Percentiles rank a stretch among this genome's conserved stretches.
Conservation (phyloP, 2,797 vertebrate species). For the Tangara arthus region DNA sequence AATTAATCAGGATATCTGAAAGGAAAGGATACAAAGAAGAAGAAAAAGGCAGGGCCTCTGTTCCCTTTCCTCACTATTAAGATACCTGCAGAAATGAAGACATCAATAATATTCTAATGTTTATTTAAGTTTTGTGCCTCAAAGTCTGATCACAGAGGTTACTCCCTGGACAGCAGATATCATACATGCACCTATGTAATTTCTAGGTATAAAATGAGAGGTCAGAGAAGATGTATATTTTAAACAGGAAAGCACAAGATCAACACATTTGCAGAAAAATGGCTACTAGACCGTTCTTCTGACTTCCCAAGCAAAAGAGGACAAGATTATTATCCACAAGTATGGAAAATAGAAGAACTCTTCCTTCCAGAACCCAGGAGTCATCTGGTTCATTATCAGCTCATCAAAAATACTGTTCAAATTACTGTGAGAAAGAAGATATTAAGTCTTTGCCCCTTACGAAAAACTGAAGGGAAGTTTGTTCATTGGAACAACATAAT, state of each 20-base stretch:
- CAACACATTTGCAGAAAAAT: background rate
- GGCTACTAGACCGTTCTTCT: background rate
- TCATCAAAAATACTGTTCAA: background rate
- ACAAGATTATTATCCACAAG: background rate
- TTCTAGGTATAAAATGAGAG: background rate
- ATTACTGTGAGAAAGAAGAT: background rate
- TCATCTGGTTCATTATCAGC: background rate
- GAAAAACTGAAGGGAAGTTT: background rate
- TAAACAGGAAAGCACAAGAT: background rate
- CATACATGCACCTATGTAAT: background rate
- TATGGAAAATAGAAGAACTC: background rate
- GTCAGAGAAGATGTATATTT: background rate
- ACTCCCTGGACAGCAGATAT: background rate
- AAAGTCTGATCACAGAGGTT: background rate
- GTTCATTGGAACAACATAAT: background rate
- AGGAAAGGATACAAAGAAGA: background rate
- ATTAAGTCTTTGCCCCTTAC: background rate
- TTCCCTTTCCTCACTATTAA: background rate
- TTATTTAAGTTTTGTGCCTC: background rate
- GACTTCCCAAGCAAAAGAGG: background rate
- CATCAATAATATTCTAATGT: background rate
- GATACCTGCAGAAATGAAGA: background rate
- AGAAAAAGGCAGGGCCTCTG: fast-evolving
- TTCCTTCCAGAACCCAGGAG: background rate
- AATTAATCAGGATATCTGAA: background rate